These are phyloP conservation scores for Guaruba guarouba DNA, from an alignment of 2,113 vertebrate species.

Conservation along the genomic window DNA sequence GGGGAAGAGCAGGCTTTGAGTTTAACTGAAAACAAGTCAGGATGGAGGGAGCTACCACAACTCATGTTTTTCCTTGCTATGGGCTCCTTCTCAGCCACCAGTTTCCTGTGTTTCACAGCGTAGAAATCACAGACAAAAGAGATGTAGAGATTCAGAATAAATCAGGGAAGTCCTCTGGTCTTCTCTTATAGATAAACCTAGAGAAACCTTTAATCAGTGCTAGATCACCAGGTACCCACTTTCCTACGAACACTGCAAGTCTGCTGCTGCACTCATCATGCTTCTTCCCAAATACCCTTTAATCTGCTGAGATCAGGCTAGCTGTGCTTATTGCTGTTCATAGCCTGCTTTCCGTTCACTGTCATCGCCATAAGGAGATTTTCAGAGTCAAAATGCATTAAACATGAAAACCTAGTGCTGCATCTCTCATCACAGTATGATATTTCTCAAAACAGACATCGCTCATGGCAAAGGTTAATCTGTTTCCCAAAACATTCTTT, in stretches of 20 bases:
- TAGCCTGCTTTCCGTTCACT: neutral
- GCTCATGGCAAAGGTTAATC: constrained; percentile 4
- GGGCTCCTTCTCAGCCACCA: neutral
- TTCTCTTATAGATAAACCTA: neutral
- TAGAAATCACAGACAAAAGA: neutral
- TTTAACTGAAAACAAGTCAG: neutral
- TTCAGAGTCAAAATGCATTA: neutral
- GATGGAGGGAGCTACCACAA: neutral
- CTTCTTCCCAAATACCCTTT: neutral
- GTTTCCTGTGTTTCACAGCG: neutral
- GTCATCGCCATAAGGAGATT: neutral
- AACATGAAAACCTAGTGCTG: neutral
- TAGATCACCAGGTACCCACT: neutral
- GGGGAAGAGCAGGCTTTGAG: neutral
- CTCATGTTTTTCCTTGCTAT: neutral
- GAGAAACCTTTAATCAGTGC: neutral
- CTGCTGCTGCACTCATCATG: neutral
- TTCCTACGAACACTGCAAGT: neutral
- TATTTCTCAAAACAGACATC: neutral
- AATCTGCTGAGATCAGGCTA: neutral
- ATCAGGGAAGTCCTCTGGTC: neutral
- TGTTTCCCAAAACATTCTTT: constrained; percentile 26
- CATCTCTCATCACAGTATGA: neutral
- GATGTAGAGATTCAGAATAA: neutral
- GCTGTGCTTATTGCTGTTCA: neutral